Percentiles rank a stretch among this genome's conserved stretches.
phyloP scores from a whole-genome alignment of 1,140 invertebrate species.

The Galleria mellonella region DNA sequence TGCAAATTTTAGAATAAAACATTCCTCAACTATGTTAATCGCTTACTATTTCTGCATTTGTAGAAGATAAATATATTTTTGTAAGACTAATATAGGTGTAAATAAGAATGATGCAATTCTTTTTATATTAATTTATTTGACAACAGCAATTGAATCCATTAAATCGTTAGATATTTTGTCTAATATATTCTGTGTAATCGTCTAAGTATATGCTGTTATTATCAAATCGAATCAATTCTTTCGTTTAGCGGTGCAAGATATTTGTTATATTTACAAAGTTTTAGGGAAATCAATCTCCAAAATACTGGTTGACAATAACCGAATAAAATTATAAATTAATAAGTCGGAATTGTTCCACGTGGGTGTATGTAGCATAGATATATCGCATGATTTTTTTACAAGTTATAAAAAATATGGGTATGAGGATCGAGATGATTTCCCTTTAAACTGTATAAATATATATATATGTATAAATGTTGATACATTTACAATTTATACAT shows the following conservation, averaged over 20 bases:
- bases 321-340: too few species aligned
- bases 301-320: too few species aligned
- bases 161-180: constrained; percentile 2
- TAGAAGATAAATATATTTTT: not conserved
- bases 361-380: too few species aligned
- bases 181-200: constrained; percentile 7
- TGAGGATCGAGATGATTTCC: too few species aligned
- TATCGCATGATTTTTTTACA: too few species aligned
- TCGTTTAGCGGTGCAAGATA: constrained; percentile 8
- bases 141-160: constrained; percentile 25
- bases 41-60: not conserved
- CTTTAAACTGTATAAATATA: too few species aligned
- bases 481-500: not conserved
- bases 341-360: too few species aligned
- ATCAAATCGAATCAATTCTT: constrained; percentile 24
- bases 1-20: too few species aligned
- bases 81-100: not conserved
- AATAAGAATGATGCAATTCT: not conserved
- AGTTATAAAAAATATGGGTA: too few species aligned
- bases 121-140: constrained; percentile 32
- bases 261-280: not conserved
- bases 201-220: constrained; percentile 4
- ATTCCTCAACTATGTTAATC: not conserved
- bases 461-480: too few species aligned
- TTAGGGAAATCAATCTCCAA: not conserved